These are phyloP conservation scores for Terrapene triunguis DNA, from an alignment of 2,113 vertebrate species.

Conservation along the genomic window DNA sequence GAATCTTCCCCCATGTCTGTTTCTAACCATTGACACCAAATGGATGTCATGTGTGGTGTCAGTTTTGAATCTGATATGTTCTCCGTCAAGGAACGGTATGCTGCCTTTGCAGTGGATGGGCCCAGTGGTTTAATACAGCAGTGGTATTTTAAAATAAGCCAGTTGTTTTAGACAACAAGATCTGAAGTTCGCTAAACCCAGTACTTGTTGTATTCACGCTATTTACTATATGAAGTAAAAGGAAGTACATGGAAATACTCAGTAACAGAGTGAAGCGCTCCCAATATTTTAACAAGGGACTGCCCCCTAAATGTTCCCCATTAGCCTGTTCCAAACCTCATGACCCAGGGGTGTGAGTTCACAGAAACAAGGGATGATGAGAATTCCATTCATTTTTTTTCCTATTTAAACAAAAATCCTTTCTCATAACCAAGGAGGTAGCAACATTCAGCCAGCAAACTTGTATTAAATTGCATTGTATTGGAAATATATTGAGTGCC, in stretches of 20 bases:
- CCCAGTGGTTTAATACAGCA: not conserved
- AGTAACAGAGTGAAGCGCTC: not conserved
- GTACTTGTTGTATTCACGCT: not conserved
- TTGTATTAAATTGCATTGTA: not conserved
- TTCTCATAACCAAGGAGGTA: not conserved
- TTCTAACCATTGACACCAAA: not conserved
- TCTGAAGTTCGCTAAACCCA: not conserved
- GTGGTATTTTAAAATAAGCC: not conserved
- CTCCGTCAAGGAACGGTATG: not conserved
- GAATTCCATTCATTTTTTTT: not conserved
- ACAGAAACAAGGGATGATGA: not conserved
- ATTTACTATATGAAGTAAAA: not conserved
- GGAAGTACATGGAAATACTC: not conserved
- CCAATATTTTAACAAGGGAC: not conserved
- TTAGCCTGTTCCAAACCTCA: not conserved
- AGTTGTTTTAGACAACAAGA: not conserved
- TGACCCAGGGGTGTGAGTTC: not conserved
- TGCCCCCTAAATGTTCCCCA: not conserved
- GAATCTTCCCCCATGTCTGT: not conserved
- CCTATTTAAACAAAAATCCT: not conserved
- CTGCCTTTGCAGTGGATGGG: conserved; percentile 7
- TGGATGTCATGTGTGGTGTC: not conserved
- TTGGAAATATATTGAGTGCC: not conserved
- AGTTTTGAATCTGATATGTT: not conserved
- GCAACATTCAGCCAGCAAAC: not conserved